Evolutionary conservation across 2,888 invertebrate species (phyloP).

Genomic region (Athalia circularis): DNA sequence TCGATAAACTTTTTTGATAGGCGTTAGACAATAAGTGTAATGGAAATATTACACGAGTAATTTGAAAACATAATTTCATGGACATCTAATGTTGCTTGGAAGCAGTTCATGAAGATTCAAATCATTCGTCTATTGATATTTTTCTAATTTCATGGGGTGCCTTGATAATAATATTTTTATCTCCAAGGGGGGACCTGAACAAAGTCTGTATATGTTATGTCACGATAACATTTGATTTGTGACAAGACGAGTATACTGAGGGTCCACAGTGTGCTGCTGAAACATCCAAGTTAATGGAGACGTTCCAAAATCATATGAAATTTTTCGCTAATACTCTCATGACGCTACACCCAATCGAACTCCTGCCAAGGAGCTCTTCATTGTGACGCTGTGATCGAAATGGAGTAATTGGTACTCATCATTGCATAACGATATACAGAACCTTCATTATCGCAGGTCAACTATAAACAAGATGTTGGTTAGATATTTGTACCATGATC

Average conservation of each 20-base stretch:
- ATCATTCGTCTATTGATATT: slow-evolving; percentile 13
- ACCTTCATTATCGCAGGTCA: slow-evolving; percentile 4
- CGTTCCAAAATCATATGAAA: not conserved
- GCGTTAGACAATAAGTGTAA: too few species aligned
- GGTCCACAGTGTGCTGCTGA: not conserved
- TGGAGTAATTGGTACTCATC: slow-evolving; percentile 7
- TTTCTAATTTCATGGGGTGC: slow-evolving; percentile 22
- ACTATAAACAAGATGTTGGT: slow-evolving; percentile 54
- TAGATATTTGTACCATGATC: slow-evolving; percentile 66
- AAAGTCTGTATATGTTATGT: slow-evolving; percentile 28
- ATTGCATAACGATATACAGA: slow-evolving; percentile 21
- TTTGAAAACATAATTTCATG: too few species aligned
- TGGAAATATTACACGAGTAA: too few species aligned
- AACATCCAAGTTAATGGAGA: not conserved
- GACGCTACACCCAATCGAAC: not conserved
- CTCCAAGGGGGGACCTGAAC: slow-evolving; percentile 10
- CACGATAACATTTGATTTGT: not conserved
- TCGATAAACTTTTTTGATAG: not conserved
- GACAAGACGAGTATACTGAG: not conserved
- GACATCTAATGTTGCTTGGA: not conserved
- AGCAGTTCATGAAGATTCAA: not conserved
- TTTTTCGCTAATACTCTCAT: not conserved
- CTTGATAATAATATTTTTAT: slow-evolving; percentile 32
- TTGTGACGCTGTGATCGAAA: not conserved
- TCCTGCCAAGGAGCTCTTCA: slow-evolving; percentile 2